Conservation (phyloP, 2,113 vertebrate species). For the Brachirus orientalis region DNA sequence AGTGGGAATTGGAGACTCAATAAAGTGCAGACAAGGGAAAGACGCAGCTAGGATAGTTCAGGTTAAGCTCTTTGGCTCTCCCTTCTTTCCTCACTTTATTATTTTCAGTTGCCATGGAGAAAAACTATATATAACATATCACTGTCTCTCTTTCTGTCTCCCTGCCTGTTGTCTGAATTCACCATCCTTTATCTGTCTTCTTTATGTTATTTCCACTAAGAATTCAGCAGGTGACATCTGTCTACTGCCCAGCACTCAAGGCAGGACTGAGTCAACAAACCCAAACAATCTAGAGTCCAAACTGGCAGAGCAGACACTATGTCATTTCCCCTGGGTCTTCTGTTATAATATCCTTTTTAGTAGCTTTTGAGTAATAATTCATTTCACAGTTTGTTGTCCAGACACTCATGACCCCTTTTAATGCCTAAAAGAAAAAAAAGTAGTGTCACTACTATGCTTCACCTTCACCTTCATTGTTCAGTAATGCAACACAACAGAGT, state of each 20-base stretch:
- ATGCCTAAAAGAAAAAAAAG: slow-evolving; percentile 50
- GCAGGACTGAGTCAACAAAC: slow-evolving; percentile 35
- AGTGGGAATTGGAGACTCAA: slow-evolving; percentile 22
- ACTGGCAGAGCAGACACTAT: slow-evolving; percentile 30
- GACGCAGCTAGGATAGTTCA: slow-evolving; percentile 20
- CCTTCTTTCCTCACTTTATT: slow-evolving; percentile 56
- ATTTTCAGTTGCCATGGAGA: slow-evolving; percentile 65
- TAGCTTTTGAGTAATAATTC: slow-evolving; percentile 73
- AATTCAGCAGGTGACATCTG: slow-evolving; percentile 38
- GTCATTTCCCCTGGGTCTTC: slow-evolving; percentile 39
- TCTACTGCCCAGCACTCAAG: slow-evolving; percentile 16
- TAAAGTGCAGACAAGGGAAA: slow-evolving; percentile 38
- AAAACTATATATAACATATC: slow-evolving; percentile 56
- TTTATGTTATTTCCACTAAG: slow-evolving; percentile 35
- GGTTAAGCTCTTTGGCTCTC: slow-evolving; percentile 55
- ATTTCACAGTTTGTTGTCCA: slow-evolving; percentile 75
- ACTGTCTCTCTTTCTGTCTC: not conserved
- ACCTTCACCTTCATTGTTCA: not conserved
- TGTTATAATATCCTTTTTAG: slow-evolving; percentile 32
- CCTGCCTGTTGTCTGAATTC: slow-evolving; percentile 25
- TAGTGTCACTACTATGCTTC: slow-evolving; percentile 9
- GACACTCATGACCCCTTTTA: slow-evolving; percentile 55
- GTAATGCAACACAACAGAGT: slow-evolving; percentile 5
- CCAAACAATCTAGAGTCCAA: slow-evolving; percentile 42
- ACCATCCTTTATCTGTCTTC: slow-evolving; percentile 23